A percentile compares a stretch with the other conserved stretches of the same genome.
Evolutionary conservation across 2,797 vertebrate genomes (phyloP).

Genomic region (Buphagus erythrorhynchus): DNA sequence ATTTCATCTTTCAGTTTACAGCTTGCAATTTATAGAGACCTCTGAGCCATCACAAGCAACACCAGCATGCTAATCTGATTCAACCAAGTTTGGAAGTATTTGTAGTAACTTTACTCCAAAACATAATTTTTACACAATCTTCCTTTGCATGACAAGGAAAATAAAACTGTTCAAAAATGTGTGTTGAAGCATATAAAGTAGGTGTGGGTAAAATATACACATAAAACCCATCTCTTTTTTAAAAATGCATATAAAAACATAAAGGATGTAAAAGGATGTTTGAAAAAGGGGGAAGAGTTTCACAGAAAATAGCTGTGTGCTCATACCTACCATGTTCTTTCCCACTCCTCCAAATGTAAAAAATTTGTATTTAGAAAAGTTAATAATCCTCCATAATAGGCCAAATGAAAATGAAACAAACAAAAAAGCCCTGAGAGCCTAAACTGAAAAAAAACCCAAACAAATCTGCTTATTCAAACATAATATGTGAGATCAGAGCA

Average conservation of each 20-base stretch:
- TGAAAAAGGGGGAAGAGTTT: background rate
- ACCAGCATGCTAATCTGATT: background rate
- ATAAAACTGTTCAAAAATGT: background rate
- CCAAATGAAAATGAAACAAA: background rate
- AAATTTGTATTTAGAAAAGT: background rate
- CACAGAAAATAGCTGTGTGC: background rate
- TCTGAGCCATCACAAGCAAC: background rate
- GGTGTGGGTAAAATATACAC: background rate
- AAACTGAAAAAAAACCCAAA: background rate
- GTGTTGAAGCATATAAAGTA: background rate
- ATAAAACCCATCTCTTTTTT: background rate
- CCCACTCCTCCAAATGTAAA: rapidly evolving
- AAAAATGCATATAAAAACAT: rapidly evolving
- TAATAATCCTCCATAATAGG: background rate
- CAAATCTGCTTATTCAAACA: background rate
- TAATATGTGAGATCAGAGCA: background rate
- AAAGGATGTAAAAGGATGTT: background rate
- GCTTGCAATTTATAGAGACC: rapidly evolving
- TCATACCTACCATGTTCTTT: background rate
- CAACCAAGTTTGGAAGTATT: background rate
- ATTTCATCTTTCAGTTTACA: background rate
- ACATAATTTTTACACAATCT: background rate
- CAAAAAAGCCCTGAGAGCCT: background rate
- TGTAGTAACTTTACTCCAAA: background rate
- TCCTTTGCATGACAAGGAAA: background rate